Evolutionary conservation across 2,113 vertebrate genomes (phyloP).

Genomic region (Anarhynchus alexandrinus): DNA sequence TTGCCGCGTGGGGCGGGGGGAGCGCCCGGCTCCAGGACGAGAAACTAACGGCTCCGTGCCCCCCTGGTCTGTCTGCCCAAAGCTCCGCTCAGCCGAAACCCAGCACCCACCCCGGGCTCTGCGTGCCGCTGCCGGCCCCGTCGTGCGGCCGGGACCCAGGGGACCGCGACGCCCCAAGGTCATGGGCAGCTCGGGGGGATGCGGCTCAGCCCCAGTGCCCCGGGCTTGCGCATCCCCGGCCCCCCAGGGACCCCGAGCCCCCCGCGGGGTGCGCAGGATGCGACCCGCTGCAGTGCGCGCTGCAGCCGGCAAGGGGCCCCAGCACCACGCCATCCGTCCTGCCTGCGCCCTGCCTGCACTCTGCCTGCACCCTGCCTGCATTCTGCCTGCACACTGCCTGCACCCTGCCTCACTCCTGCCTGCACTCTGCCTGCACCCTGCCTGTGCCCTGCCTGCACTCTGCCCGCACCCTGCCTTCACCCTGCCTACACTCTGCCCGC

Average conservation of each 20-base stretch:
- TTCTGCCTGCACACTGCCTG: neutral
- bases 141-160: neutral
- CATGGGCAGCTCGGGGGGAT: neutral
- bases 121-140: accelerated
- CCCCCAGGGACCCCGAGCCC: neutral
- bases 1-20: neutral
- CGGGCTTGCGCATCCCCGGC: neutral
- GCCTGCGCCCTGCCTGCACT: neutral
- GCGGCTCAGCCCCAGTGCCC: neutral
- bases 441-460: neutral
- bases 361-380: neutral
- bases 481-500: neutral
- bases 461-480: neutral
- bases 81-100: neutral
- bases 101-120: neutral
- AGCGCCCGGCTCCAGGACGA: neutral
- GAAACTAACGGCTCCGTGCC: neutral
- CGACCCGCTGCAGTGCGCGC: neutral
- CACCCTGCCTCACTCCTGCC: neutral
- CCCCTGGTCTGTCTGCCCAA: no score
- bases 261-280: neutral
- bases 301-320: neutral
- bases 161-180: neutral
- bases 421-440: neutral
- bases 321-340: neutral